These are phyloP conservation scores for Lissocephala sabroskyi DNA, from an alignment of 2,888 invertebrate genomes.

Conservation along the genomic window DNA sequence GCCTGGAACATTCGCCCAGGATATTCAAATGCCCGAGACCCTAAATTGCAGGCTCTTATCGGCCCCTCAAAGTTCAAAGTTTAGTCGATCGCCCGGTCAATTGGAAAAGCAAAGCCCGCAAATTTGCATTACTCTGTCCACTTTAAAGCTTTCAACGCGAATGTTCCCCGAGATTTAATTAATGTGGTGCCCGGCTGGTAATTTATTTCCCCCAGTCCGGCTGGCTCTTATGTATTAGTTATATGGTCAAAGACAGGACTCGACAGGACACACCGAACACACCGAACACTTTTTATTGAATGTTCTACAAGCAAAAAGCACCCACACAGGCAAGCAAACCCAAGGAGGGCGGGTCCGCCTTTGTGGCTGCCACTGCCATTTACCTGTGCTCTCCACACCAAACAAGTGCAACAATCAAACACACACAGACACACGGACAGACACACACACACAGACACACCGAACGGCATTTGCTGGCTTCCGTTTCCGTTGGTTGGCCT, in stretches of 20 bases:
- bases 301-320: slow-evolving; percentile 40
- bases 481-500: slow-evolving; percentile 37
- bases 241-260: too few relatives aligned
- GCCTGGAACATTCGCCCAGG: slow-evolving; percentile 13
- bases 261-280: neutral
- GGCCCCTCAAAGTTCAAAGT: too few relatives aligned
- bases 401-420: slow-evolving; percentile 36
- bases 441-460: slow-evolving; percentile 8
- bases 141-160: slow-evolving; percentile 1
- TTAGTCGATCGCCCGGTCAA: too few relatives aligned
- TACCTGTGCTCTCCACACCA: slow-evolving; percentile 9
- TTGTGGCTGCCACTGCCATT: neutral
- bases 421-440: slow-evolving; percentile 12
- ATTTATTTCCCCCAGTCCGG: slow-evolving; percentile 10
- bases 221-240: neutral
- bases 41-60: too few relatives aligned
- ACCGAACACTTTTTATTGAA: slow-evolving; percentile 32
- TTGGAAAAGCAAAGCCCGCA: too few relatives aligned
- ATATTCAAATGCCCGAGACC: slow-evolving; percentile 20
- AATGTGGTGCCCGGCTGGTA: slow-evolving; percentile 18
- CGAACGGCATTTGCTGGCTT: slow-evolving; percentile 16
- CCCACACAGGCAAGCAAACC: slow-evolving; percentile 10
- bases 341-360: neutral
- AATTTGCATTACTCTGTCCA: too few relatives aligned
- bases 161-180: slow-evolving; percentile 26